A percentile compares a stretch with the other conserved stretches of the same genome.
Evolutionary conservation across 2,888 invertebrate species (phyloP).

Genomic region (Aphrophora alni): DNA sequence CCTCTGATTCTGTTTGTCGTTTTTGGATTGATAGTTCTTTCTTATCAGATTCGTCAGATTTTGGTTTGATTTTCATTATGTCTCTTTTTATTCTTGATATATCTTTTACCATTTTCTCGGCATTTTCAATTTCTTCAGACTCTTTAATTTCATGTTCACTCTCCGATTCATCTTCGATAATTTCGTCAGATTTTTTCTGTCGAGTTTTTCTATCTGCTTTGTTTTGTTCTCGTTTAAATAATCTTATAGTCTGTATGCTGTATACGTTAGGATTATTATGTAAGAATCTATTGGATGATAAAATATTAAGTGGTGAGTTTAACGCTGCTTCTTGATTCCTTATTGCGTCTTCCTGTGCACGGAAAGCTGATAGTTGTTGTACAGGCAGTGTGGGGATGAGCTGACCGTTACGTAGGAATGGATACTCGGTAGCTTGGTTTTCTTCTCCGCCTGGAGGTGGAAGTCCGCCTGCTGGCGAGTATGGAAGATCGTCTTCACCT

Average conservation of each 20-base stretch:
- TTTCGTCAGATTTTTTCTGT: constrained; percentile 31
- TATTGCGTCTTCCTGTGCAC: constrained; percentile 42
- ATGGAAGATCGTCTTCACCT: constrained; percentile 46
- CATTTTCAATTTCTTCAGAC: constrained; percentile 18
- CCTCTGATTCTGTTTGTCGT: constrained; percentile 20
- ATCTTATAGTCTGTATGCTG: constrained; percentile 39
- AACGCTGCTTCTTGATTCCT: neutral
- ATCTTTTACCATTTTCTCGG: constrained; percentile 10
- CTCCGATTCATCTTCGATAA: constrained; percentile 19
- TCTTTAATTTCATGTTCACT: constrained; percentile 7
- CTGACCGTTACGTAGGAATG: constrained; percentile 48
- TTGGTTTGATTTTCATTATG: neutral
- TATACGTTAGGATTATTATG: neutral
- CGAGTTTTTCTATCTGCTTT: constrained; percentile 32
- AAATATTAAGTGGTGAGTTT: constrained; percentile 25
- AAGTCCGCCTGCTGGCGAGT: constrained; percentile 44
- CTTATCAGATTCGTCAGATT: neutral
- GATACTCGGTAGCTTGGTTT: constrained; percentile 52
- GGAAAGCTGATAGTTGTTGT: constrained; percentile 46
- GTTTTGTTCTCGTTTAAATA: constrained; percentile 45
- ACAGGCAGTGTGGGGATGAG: constrained; percentile 49
- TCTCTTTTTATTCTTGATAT: constrained; percentile 11
- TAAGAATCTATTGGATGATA: neutral
- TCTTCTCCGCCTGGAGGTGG: constrained; percentile 41
- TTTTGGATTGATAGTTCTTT: constrained; percentile 18